phyloP scores from a whole-genome alignment of 2,797 vertebrate species.

The Eidolon dupreanum region DNA sequence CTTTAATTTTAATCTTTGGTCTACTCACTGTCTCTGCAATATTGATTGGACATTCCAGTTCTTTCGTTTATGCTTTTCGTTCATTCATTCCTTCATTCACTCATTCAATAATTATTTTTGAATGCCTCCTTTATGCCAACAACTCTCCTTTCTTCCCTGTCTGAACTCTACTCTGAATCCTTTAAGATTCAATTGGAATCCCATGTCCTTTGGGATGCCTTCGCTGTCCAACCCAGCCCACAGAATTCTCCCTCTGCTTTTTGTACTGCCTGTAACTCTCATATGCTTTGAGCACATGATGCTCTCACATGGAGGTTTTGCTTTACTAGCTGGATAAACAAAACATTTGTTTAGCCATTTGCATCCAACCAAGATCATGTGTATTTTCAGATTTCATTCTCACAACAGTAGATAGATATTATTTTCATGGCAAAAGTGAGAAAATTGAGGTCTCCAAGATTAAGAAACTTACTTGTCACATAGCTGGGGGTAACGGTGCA shows the following conservation, averaged over 20 bases:
- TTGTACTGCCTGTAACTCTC: background rate
- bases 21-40: background rate
- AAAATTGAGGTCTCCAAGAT: background rate
- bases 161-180: background rate
- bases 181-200: background rate
- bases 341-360: background rate
- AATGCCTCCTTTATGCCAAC: background rate
- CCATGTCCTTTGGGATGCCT: background rate
- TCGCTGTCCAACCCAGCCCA: background rate
- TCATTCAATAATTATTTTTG: background rate
- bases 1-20: background rate
- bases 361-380: background rate
- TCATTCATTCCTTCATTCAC: background rate
- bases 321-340: background rate
- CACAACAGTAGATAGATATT: background rate
- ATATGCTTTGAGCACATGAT: background rate
- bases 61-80: background rate
- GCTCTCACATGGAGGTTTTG: background rate
- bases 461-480: background rate
- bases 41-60: background rate
- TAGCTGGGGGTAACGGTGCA: background rate
- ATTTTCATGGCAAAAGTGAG: slow-evolving; percentile 4
- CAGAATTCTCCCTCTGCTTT: background rate
- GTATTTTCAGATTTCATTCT: background rate
- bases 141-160: background rate